Evolutionary conservation across 2,888 invertebrate species (phyloP).

Genomic region (Drosophila kuntzei): DNA sequence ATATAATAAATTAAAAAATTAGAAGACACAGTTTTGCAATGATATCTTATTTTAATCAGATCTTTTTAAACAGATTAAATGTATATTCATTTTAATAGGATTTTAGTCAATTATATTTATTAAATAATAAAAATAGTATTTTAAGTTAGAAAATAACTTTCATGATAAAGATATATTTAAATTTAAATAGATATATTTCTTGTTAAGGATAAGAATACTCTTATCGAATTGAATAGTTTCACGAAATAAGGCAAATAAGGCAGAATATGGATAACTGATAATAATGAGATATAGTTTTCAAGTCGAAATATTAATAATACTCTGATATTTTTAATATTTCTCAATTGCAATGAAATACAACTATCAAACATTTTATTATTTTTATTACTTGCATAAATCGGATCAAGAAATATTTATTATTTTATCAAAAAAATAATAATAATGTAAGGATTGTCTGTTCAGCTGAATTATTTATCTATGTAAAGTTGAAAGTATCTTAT

Average conservation of each 20-base stretch:
- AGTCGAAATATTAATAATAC: too few relatives aligned
- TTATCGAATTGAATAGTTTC: too few relatives aligned
- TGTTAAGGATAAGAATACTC: too few relatives aligned
- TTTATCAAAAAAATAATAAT: background rate
- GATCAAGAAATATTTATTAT: background rate
- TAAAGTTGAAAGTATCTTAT: background rate
- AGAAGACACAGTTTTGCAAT: background rate
- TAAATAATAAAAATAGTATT: background rate
- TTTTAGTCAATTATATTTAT: background rate
- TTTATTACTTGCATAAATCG: background rate
- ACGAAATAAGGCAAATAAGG: too few relatives aligned
- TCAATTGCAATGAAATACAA: too few relatives aligned
- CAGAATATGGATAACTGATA: too few relatives aligned
- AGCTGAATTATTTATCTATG: too few relatives aligned
- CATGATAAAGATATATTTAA: too few relatives aligned
- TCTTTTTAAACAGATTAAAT: background rate
- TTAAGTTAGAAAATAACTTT: background rate
- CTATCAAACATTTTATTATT: too few relatives aligned
- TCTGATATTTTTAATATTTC: too few relatives aligned
- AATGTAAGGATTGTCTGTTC: background rate
- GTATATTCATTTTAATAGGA: background rate
- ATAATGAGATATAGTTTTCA: too few relatives aligned
- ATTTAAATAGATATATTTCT: too few relatives aligned
- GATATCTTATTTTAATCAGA: background rate
- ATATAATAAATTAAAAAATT: background rate